Evolutionary conservation across 53 echinoderm and acorn worm species (phyloP).

Genomic region (Zoroaster sp.): DNA sequence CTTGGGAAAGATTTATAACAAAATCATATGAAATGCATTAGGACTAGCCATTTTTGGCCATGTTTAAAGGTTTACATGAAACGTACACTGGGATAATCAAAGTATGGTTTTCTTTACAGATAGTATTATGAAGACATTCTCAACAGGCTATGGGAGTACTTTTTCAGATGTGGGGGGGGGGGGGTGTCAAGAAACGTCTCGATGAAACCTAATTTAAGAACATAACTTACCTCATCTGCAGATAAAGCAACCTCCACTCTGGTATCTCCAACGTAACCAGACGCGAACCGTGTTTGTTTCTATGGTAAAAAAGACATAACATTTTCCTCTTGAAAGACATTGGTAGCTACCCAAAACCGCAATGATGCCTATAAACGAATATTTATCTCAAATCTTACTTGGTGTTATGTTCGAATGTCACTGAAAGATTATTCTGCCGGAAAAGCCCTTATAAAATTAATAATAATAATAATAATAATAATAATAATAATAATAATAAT

Average conservation of each 20-base stretch:
- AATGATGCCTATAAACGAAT: too few species aligned
- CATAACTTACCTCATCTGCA: conserved; percentile 40
- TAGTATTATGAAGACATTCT: too few species aligned
- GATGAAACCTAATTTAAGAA: not conserved
- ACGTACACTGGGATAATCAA: not conserved
- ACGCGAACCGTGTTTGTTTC: conserved; percentile 77
- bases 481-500: too few species aligned
- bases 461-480: too few species aligned
- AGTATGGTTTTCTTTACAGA: not conserved
- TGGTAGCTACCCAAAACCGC: too few species aligned
- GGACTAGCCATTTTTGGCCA: too few species aligned
- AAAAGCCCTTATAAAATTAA: too few species aligned
- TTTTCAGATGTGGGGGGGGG: not conserved
- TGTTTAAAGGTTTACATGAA: not conserved
- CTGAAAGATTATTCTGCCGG: too few species aligned
- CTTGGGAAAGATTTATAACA: not conserved
- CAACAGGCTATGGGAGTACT: too few species aligned
- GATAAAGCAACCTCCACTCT: conserved; percentile 51
- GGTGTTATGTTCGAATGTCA: too few species aligned
- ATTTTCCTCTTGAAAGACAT: too few species aligned
- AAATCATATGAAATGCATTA: not conserved
- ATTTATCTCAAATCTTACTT: too few species aligned
- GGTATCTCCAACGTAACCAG: conserved; percentile 74
- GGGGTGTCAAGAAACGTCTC: not conserved
- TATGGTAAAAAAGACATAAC: conserved; percentile 43